Base-by-base conservation (phyloP, 1,140 invertebrate species). In the Megathymus violae region DNA sequence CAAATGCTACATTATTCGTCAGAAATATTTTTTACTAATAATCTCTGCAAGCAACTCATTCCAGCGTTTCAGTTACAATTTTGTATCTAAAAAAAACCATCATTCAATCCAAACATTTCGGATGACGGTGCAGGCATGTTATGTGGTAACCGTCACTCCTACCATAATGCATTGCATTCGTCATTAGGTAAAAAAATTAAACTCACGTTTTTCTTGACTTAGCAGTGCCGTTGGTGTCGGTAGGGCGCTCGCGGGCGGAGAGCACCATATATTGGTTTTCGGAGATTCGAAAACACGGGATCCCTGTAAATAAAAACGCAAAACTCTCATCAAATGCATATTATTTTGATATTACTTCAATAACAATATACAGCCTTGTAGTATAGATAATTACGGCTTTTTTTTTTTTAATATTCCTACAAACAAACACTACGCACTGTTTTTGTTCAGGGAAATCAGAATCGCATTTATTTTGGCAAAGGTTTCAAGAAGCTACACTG, bases 241-340 rank as follows among this genome's bases (percentile, higher is more conserved):
- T 69, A 91, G 61, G 10, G 88, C 76, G 62, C 88, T 89, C 7
- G 90, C 89, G 10, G 91, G 91, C 4, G 91, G 91, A 6, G 91
- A 91, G 62, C 79, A 84, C 90, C 90, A 91, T 17, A 91, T 81
- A 62, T 80, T 85, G 7, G 40, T 77, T 61, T 80, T 85, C 5
- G 88, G 88, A 16, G 88, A 89, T 31, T 91, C 88, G 46, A 91
- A 91, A 7, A 91, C 88, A 27, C 88, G 78, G 7, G 88, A 89
- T 34, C 88, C 87, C 88, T 91, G 58, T 2, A 78, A 71, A 11
- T n/a, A n/a, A n/a, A n/a, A n/a, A n/a, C n/a, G n/a, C n/a, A n/a
- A n/a, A n/a, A n/a, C n/a, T n/a, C n/a, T n/a, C n/a, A n/a, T n/a
- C n/a, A n/a, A n/a, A n/a, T n/a, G n/a, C n/a, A n/a, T n/a, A n/a